Evolutionary conservation across 2,113 vertebrate genomes (phyloP).

Genomic region (Macrotus californicus): DNA sequence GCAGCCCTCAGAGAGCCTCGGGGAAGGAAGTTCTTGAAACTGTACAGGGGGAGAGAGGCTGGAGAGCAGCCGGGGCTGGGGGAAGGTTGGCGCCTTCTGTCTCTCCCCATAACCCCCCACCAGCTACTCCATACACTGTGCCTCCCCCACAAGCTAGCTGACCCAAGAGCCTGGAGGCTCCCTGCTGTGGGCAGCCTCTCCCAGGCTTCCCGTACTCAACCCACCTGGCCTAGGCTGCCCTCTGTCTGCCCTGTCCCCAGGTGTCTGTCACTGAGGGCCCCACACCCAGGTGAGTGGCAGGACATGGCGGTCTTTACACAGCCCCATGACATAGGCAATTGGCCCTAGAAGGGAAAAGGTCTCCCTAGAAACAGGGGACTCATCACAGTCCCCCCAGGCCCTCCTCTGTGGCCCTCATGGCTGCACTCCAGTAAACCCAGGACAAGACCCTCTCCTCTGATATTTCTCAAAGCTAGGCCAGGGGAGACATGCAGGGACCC

Average conservation of each 20-base stretch:
- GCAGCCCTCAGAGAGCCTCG: not conserved
- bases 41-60: not conserved
- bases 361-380: not conserved
- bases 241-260: too few species aligned
- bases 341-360: not conserved
- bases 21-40: not conserved
- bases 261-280: not conserved
- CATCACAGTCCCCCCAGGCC: not conserved
- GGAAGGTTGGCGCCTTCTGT: too few species aligned
- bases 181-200: not conserved
- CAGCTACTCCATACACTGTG: not conserved
- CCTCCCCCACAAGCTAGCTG: not conserved
- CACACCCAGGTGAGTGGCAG: not conserved
- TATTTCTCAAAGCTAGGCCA: not conserved
- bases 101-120: rapidly evolving
- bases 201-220: not conserved
- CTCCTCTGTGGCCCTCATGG: not conserved
- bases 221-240: not conserved
- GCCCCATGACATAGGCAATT: not conserved
- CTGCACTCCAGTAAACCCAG: not conserved
- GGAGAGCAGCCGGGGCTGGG: too few species aligned
- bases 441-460: not conserved
- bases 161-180: not conserved
- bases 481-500: too few species aligned
- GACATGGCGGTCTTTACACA: not conserved